Evolutionary conservation across 2,113 vertebrate species (phyloP).

Genomic region (Gymnocephalus cernua): DNA sequence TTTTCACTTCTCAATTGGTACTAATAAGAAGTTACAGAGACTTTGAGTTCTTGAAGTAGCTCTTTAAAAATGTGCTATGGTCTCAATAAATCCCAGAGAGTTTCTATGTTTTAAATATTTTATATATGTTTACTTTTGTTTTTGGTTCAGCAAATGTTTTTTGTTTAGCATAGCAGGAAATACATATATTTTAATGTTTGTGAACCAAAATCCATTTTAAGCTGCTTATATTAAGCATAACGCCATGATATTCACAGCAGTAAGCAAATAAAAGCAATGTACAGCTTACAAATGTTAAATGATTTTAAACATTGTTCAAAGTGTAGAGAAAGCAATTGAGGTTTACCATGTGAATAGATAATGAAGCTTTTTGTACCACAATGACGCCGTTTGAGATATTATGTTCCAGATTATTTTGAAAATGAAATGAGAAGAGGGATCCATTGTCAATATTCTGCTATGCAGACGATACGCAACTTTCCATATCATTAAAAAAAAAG

Average conservation of each 20-base stretch:
- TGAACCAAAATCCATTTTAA: slow-evolving; percentile 27
- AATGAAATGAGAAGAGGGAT: slow-evolving; percentile 11
- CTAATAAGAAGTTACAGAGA: background rate
- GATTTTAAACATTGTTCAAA: slow-evolving; percentile 70
- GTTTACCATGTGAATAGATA: slow-evolving; percentile 61
- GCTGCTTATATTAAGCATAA: slow-evolving; percentile 81
- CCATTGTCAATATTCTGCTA: slow-evolving; percentile 26
- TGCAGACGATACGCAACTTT: slow-evolving; percentile 27
- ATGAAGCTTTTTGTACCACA: slow-evolving; percentile 30
- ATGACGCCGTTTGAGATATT: background rate
- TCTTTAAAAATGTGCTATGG: background rate
- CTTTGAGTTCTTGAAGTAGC: slow-evolving; percentile 1
- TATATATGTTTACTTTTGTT: background rate
- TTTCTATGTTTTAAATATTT: background rate
- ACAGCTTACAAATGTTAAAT: slow-evolving; percentile 10
- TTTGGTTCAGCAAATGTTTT: slow-evolving; percentile 11
- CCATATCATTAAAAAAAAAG: slow-evolving; percentile 20
- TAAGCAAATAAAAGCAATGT: slow-evolving; percentile 4
- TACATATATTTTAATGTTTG: slow-evolving; percentile 31
- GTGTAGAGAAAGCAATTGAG: slow-evolving; percentile 75
- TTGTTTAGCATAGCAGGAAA: slow-evolving; percentile 6
- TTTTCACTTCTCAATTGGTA: background rate
- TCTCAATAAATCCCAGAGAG: background rate
- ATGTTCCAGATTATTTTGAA: slow-evolving; percentile 24
- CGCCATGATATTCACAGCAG: slow-evolving; percentile 24